phyloP scores from a whole-genome alignment of 2,888 invertebrate genomes.

The Schizotus pectinicornis region DNA sequence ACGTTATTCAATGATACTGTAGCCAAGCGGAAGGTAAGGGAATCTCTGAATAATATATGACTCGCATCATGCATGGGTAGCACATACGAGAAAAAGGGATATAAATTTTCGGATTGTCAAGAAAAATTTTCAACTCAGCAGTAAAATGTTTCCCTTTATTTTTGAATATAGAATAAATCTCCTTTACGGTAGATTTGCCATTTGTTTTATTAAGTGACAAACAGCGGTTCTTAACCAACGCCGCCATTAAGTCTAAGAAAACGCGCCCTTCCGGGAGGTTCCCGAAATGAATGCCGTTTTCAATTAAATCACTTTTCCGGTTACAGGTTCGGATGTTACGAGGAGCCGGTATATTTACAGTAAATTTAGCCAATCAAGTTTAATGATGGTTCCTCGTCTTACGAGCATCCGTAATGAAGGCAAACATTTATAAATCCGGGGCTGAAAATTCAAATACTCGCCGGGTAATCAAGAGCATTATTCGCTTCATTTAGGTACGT shows the following conservation, averaged over 20 bases:
- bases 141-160: constrained; percentile 48
- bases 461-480: too few relatives aligned
- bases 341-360: constrained; percentile 9
- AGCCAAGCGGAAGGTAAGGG: constrained; percentile 43
- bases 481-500: too few relatives aligned
- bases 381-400: constrained; percentile 1
- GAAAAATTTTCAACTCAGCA: constrained; percentile 51
- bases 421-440: constrained; percentile 11
- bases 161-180: constrained; percentile 45
- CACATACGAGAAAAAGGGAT: constrained; percentile 47
- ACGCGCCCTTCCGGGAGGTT: not conserved
- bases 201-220: constrained; percentile 38
- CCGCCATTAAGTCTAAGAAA: constrained; percentile 1
- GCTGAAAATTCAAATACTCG: not conserved
- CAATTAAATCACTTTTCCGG: not conserved
- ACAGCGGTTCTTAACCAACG: not conserved
- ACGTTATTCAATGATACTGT: constrained; percentile 43
- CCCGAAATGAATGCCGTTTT: not conserved
- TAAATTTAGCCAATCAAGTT: constrained; percentile 22
- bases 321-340: not conserved
- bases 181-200: constrained; percentile 37
- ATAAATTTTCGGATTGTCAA: constrained; percentile 54
- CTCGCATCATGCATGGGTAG: constrained; percentile 48
- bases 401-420: constrained; percentile 14
- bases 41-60: constrained; percentile 52